Percentiles rank a stretch among this genome's conserved stretches.
These are phyloP conservation scores for Gari tellinella DNA, from an alignment of 2,888 invertebrate species.

Conservation along the genomic window DNA sequence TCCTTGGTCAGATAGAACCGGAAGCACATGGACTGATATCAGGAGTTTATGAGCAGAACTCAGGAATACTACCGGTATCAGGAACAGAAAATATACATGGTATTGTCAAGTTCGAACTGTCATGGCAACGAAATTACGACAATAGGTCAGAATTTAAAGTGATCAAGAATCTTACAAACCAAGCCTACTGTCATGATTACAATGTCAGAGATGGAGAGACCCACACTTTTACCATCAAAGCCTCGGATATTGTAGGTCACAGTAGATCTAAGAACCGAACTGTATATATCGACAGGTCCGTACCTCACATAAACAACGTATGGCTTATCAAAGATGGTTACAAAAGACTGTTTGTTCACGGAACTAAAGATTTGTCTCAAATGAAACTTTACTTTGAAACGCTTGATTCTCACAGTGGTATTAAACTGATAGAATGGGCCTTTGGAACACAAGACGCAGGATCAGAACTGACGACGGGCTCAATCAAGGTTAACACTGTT, in stretches of 20 bases:
- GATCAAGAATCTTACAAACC: slow-evolving; percentile 34
- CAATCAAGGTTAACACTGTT: too few species aligned
- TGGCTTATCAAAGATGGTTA: slow-evolving; percentile 52
- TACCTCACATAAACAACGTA: slow-evolving; percentile 57
- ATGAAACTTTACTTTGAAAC: slow-evolving; percentile 61
- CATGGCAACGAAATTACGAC: slow-evolving; percentile 9
- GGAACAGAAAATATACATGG: slow-evolving; percentile 64
- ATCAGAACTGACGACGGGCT: slow-evolving; percentile 8
- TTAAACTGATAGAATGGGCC: slow-evolving; percentile 56
- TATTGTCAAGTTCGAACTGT: slow-evolving; percentile 39
- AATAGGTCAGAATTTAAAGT: not conserved
- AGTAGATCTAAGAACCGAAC: slow-evolving; percentile 35
- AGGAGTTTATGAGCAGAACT: slow-evolving; percentile 58
- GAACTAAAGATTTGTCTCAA: slow-evolving; percentile 59
- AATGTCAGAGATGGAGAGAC: slow-evolving; percentile 56
- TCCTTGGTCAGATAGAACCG: slow-evolving; percentile 39
- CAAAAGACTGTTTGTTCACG: slow-evolving; percentile 59
- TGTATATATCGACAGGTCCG: slow-evolving; percentile 56
- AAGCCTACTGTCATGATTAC: slow-evolving; percentile 38
- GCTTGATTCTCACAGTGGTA: slow-evolving; percentile 65
- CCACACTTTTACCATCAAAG: slow-evolving; percentile 34
- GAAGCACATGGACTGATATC: slow-evolving; percentile 33
- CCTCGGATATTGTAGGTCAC: slow-evolving; percentile 59
- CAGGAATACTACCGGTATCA: slow-evolving; percentile 48
- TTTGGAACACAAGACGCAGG: slow-evolving; percentile 43